Base-by-base conservation (phyloP, 2,888 invertebrate species). In the Agrotis exclamationis region DNA sequence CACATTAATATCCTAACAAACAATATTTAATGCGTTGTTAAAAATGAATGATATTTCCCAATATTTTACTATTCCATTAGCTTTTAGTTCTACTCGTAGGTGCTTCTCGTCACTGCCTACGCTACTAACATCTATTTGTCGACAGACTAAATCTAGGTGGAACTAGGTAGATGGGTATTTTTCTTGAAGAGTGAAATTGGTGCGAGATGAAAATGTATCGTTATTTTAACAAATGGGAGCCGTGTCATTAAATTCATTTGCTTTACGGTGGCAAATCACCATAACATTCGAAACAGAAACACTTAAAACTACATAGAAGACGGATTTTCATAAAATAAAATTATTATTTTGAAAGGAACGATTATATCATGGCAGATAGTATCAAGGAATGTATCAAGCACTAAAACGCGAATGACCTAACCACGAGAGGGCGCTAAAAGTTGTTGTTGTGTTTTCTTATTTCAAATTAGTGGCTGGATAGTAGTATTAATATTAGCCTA, bases 1-100 rank as follows among this genome's bases (percentile, higher is more conserved):
- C 64, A 20, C 66, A 74, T 79, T 83, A 82, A 71, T 75, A 73
- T 71, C 47, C 54, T 62, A 57, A 63, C 58, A 79, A 73, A 84
- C 62, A 74, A 59, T 70, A 68, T 66, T 74, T 86, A 82, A 86
- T 84, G 72, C 75, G 76, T 83, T 85, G 80, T 74, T 85, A 80
- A 77, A 87, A 84, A 87, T 87, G 80, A 85, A 84, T 85, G 84
- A 84, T 79, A 76, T 81, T 76, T 82, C 76, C 78, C 79, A 82
- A 87, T 87, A 87, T 88, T 85, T 88, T 85, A 88, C 87, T 80
- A 78, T 86, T 86, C 86, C 88, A 89, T 88, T 87, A 86, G 88
- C 87, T 89, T 87, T 88, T 88, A 87, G 86, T 83, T 84, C 81
- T 84, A n/a, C n/a, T n/a, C n/a, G n/a, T n/a, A 82, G 85, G 79